Evolutionary conservation across 1,140 invertebrate species (phyloP).

Genomic region (Euschistus heros): DNA sequence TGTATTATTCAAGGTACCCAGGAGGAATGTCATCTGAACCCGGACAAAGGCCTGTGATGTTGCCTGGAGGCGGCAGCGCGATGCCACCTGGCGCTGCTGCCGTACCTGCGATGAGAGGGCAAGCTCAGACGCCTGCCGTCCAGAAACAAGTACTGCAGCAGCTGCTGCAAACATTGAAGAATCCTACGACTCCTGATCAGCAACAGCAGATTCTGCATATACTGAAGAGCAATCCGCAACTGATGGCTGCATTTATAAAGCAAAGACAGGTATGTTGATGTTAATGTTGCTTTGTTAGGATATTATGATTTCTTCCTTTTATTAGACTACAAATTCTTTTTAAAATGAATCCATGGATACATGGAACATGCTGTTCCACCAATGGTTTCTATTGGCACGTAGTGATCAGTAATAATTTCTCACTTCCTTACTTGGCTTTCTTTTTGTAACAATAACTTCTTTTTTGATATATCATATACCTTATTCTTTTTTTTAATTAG

Average conservation of each 20-base stretch:
- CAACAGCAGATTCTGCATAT: slow-evolving; percentile 87
- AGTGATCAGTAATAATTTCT: too few relatives aligned
- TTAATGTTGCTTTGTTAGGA: too few relatives aligned
- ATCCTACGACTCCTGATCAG: slow-evolving; percentile 80
- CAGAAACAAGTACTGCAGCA: slow-evolving; percentile 76
- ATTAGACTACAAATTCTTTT: too few relatives aligned
- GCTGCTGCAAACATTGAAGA: slow-evolving; percentile 78
- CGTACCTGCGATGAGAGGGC: background rate
- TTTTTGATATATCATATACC: too few relatives aligned
- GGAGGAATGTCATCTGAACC: slow-evolving; percentile 23
- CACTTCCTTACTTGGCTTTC: too few relatives aligned
- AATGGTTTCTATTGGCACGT: too few relatives aligned
- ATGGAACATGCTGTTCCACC: too few relatives aligned
- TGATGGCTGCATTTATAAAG: slow-evolving; percentile 95
- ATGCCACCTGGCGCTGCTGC: slow-evolving; percentile 15
- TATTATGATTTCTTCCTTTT: too few relatives aligned
- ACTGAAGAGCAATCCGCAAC: slow-evolving; percentile 84
- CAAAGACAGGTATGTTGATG: slow-evolving; percentile 55
- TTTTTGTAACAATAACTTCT: too few relatives aligned
- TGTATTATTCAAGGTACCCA: background rate
- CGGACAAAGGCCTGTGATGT: background rate
- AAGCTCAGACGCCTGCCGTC: slow-evolving; percentile 4
- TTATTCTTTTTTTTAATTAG: too few relatives aligned
- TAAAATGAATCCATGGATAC: too few relatives aligned
- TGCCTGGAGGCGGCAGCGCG: background rate